Evolutionary conservation across 2,888 invertebrate species (phyloP).

Genomic region (Torymus texanus): DNA sequence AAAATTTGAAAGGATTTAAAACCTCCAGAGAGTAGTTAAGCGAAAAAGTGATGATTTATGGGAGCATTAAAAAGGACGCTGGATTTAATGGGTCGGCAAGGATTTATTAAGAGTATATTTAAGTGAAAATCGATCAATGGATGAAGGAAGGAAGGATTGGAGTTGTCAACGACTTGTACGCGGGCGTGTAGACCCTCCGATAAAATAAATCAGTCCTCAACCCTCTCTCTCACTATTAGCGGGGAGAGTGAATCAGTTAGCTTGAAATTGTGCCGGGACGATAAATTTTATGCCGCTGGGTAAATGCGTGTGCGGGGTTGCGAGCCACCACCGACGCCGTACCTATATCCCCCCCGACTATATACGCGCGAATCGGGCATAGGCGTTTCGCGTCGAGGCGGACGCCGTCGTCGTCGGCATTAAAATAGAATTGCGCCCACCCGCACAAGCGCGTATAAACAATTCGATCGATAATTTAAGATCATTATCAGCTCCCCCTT

Average conservation of each 20-base stretch:
- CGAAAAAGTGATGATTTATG: no score
- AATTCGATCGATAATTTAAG: slow-evolving; percentile 74
- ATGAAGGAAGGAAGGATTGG: slow-evolving; percentile 47
- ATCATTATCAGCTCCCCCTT: slow-evolving; percentile 71
- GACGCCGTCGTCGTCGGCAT: slow-evolving; percentile 62
- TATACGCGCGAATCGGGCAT: slow-evolving; percentile 5
- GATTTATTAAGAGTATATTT: slow-evolving; percentile 16
- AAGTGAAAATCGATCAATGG: slow-evolving; percentile 41
- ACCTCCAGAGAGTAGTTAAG: no score
- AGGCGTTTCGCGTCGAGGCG: slow-evolving; percentile 55
- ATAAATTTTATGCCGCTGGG: slow-evolving; percentile 68
- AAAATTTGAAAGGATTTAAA: no score
- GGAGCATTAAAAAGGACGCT: slow-evolving; percentile 26
- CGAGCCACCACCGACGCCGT: neutral
- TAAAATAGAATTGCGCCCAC: slow-evolving; percentile 69
- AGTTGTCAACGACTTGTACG: slow-evolving; percentile 56
- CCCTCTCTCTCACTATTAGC: slow-evolving; percentile 68
- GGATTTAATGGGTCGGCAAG: slow-evolving; percentile 5
- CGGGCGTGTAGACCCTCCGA: slow-evolving; percentile 56
- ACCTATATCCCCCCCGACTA: no score
- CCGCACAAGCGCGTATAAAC: slow-evolving; percentile 69
- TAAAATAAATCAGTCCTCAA: slow-evolving; percentile 68
- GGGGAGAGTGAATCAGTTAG: slow-evolving; percentile 69
- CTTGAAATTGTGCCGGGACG: slow-evolving; percentile 68
- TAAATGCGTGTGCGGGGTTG: slow-evolving; percentile 50